These are phyloP conservation scores for Drosophila aldrichi DNA, from an alignment of 2,888 invertebrate genomes.

Conservation along the genomic window DNA sequence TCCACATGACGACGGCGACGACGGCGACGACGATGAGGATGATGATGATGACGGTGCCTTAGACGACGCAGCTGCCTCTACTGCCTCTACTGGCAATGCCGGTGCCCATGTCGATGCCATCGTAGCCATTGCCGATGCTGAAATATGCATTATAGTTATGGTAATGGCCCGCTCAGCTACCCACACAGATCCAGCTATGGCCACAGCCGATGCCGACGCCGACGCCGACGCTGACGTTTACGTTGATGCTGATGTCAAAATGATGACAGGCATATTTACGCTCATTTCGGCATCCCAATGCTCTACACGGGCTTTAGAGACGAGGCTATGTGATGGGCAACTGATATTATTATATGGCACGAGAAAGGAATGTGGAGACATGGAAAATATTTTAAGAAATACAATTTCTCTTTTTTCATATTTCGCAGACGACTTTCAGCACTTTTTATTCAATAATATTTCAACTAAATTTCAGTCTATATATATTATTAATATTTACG, in stretches of 20 bases:
- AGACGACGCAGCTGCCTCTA: constrained; percentile 59
- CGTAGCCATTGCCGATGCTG: constrained; percentile 65
- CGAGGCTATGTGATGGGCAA: background rate
- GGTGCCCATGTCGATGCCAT: constrained; percentile 15
- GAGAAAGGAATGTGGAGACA: too few species aligned
- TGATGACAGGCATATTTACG: constrained; percentile 81
- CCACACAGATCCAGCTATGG: constrained; percentile 27
- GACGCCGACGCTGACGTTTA: background rate
- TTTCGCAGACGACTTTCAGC: too few species aligned
- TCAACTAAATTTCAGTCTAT: too few species aligned
- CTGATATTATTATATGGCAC: background rate
- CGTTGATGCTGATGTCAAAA: constrained; percentile 73
- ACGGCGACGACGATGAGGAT: constrained; percentile 40
- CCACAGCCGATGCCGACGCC: constrained; percentile 10
- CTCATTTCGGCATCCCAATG: constrained; percentile 53
- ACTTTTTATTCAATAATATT: too few species aligned
- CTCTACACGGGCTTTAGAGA: constrained; percentile 2
- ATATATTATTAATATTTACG: too few species aligned
- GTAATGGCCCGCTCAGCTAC: constrained; percentile 72
- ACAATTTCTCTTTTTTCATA: too few species aligned
- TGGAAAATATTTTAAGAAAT: too few species aligned
- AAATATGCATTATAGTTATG: constrained; percentile 82
- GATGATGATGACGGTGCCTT: constrained; percentile 42
- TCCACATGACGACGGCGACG: constrained; percentile 65
- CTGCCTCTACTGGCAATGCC: background rate